phyloP scores from a whole-genome alignment of 2,113 vertebrate species.

The Elaphurus davidianus region DNA sequence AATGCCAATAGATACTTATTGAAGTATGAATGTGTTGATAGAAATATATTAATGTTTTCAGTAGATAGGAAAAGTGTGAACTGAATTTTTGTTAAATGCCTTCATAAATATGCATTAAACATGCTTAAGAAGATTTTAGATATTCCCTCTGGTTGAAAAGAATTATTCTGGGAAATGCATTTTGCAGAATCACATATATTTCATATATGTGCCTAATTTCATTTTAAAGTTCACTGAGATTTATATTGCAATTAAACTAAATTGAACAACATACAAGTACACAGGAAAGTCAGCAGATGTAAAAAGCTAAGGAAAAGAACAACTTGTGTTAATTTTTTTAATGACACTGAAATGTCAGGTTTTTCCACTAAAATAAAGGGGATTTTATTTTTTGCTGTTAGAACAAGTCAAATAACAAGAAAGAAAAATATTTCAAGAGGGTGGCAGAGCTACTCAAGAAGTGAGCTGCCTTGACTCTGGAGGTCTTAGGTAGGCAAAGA shows the following conservation, averaged over 20 bases:
- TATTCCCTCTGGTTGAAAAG: constrained; percentile 50
- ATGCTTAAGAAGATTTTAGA: constrained; percentile 49
- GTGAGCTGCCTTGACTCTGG: neutral
- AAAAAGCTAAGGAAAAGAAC: neutral
- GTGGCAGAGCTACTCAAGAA: neutral
- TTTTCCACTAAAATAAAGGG: neutral
- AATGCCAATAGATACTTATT: constrained; percentile 28
- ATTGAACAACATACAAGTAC: constrained; percentile 19
- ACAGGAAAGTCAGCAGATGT: neutral
- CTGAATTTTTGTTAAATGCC: constrained; percentile 54
- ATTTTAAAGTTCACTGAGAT: constrained; percentile 60
- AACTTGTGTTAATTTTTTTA: neutral
- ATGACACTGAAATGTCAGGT: neutral
- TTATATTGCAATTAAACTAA: constrained; percentile 61
- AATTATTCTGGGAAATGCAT: constrained; percentile 10
- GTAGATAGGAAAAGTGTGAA: constrained; percentile 26
- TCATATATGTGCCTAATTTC: constrained; percentile 28
- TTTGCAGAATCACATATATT: constrained; percentile 39
- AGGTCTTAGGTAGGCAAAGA: neutral
- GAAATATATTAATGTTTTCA: constrained; percentile 48
- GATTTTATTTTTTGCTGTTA: neutral
- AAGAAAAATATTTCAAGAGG: neutral
- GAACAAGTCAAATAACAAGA: neutral
- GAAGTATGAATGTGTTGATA: constrained; percentile 5
- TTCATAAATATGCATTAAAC: constrained; percentile 56